phyloP scores from a whole-genome alignment of 2,888 invertebrate species.

The Synanthedon tipuliformis region DNA sequence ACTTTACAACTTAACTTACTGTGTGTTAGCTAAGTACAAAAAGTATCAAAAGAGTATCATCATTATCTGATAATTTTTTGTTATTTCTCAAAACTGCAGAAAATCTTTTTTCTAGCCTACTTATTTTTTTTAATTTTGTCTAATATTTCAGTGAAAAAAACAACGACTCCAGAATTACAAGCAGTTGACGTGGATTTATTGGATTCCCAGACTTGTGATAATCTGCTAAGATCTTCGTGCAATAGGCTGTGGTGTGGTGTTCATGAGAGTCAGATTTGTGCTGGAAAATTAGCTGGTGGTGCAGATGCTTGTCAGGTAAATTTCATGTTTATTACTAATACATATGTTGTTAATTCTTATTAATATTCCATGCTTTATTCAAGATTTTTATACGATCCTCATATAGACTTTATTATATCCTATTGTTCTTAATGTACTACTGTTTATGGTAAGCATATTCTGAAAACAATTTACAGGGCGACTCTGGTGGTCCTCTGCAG shows the following conservation, averaged over 20 bases:
- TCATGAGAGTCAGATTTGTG: conserved; percentile 16
- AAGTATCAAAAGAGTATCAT: too few species aligned
- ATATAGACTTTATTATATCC: not conserved
- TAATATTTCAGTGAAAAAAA: not conserved
- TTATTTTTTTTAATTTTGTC: too few species aligned
- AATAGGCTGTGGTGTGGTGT: conserved; percentile 18
- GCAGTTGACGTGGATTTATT: conserved; percentile 18
- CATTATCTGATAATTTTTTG: too few species aligned
- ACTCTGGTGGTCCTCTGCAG: conserved; percentile 26
- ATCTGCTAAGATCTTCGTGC: conserved; percentile 9
- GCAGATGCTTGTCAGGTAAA: conserved; percentile 18
- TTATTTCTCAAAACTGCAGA: too few species aligned
- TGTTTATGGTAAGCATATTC: not conserved
- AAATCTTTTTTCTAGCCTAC: too few species aligned
- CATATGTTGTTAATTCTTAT: too few species aligned
- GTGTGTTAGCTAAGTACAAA: too few species aligned
- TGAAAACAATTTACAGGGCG: conserved; percentile 15
- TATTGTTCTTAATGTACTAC: not conserved
- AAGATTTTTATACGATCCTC: too few species aligned
- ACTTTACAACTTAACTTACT: too few species aligned
- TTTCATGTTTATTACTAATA: not conserved
- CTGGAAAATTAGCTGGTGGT: conserved; percentile 14
- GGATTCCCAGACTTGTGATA: conserved; percentile 11
- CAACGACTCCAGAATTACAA: conserved; percentile 12
- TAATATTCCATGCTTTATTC: too few species aligned